These are phyloP conservation scores for Sturmia bella DNA, from an alignment of 2,888 invertebrate species.

Conservation along the genomic window DNA sequence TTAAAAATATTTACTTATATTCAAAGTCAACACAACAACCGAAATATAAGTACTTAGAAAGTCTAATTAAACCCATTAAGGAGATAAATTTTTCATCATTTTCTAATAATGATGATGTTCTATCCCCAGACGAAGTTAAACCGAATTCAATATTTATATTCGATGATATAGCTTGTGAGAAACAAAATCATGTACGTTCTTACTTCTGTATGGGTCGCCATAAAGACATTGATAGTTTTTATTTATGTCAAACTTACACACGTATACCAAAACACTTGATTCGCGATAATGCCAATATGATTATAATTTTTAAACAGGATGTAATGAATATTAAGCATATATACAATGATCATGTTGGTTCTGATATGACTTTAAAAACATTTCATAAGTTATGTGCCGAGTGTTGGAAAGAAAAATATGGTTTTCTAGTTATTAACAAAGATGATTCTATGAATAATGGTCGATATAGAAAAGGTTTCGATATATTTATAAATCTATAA, in stretches of 20 bases:
- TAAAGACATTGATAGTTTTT: constrained; percentile 60
- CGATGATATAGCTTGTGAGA: constrained; percentile 75
- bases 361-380: constrained; percentile 22
- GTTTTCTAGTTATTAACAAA: constrained; percentile 27
- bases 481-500: constrained; percentile 26
- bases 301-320: constrained; percentile 72
- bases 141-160: constrained; percentile 70
- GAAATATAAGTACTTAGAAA: neutral
- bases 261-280: constrained; percentile 77
- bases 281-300: constrained; percentile 78
- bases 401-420: constrained; percentile 5
- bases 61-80: neutral
- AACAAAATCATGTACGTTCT: constrained; percentile 73
- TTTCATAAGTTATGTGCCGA: constrained; percentile 12
- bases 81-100: constrained; percentile 2
- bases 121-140: constrained; percentile 66
- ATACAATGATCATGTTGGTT: constrained; percentile 5
- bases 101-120: constrained; percentile 38
- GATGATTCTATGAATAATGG: constrained; percentile 25
- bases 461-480: constrained; percentile 24
- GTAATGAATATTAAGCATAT: constrained; percentile 14
- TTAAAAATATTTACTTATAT: too few relatives aligned
- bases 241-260: constrained; percentile 73
- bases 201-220: constrained; percentile 78
- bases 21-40: constrained; percentile 7